Evolutionary conservation across 2,113 vertebrate species (phyloP), one percentile per base, ranked within the genome.

Genomic region (Ancistrus triradiatus): DNA sequence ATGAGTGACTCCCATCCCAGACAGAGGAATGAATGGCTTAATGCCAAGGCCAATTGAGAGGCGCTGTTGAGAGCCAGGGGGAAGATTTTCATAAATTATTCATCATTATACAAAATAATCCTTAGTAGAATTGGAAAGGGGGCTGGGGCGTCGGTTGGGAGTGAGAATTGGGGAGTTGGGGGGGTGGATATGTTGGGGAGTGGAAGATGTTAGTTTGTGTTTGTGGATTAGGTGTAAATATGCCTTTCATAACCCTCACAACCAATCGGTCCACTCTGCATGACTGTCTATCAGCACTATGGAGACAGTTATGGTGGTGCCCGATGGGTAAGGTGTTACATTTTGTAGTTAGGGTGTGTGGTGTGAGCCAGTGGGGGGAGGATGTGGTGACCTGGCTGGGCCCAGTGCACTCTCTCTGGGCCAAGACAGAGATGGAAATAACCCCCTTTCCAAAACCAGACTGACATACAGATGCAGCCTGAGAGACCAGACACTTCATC

Each of bases 41-140:
- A 77, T 87, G 87, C 86, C 86, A 88, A 87, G 83, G 84, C 87
- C 85, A 89, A 88, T 86, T 77, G 85, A 85, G 83, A 87, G 79
- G 71, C 81, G 65, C 75, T 60, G 67, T 64, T 78, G 75, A 79
- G 75, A 83, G 84, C 77, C 75, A 75, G 83, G 78, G 84, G 85
- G 81, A 80, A 80, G 78, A 82, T 72, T 75, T 80, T 88, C 79
- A 87, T 89, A 86, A 84, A 83, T 89, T 88, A 88, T 88, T 89
- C 85, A 88, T 86, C 69, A 77, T 83, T 81, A 82, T 84, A 84
- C 76, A 68, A 81, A 86, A 85, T 86, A 86, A 88, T 87, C 84
- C 84, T 77, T 78, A 82, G 78, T 80, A 78, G 64, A 77, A 77
- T 77, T 79, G 69, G 72, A 74, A 77, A 73, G 72, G 75, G 80